These are phyloP conservation scores for Ochropacha duplaris DNA, from an alignment of 2,888 invertebrate genomes.

Conservation along the genomic window DNA sequence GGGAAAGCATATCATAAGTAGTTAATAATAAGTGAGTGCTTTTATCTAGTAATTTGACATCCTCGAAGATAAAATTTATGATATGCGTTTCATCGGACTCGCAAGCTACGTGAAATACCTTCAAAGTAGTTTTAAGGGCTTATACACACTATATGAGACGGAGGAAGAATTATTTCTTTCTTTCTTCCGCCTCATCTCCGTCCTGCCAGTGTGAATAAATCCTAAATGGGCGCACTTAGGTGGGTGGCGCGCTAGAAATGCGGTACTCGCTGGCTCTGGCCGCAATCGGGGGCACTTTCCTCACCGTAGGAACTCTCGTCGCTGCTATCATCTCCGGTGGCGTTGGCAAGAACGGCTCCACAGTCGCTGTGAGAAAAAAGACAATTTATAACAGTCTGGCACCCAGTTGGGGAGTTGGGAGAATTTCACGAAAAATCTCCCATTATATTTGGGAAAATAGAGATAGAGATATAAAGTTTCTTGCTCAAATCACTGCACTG, in stretches of 20 bases:
- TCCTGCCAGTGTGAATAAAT: neutral
- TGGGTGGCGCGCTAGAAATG: slow-evolving; percentile 84
- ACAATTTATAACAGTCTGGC: slow-evolving; percentile 20
- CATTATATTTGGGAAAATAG: neutral
- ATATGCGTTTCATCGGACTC: neutral
- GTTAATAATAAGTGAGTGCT: neutral
- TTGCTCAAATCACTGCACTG: neutral
- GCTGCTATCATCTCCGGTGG: slow-evolving; percentile 93
- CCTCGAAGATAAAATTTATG: neutral
- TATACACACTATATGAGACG: neutral
- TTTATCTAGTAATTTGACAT: neutral
- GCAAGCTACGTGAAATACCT: neutral
- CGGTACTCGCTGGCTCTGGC: slow-evolving; percentile 90
- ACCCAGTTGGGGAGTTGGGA: slow-evolving; percentile 7
- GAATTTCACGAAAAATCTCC: neutral
- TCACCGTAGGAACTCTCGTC: slow-evolving; percentile 88
- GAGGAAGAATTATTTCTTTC: neutral
- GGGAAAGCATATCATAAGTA: neutral
- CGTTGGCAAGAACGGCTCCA: slow-evolving; percentile 99
- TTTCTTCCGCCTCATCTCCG: neutral
- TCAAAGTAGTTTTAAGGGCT: neutral
- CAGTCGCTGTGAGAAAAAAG: slow-evolving; percentile 93
- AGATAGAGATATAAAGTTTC: neutral
- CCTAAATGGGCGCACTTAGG: slow-evolving; percentile 46
- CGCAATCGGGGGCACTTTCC: slow-evolving; percentile 87